Percentiles rank a stretch among this genome's conserved stretches.
Evolutionary conservation across 2,113 vertebrate species (phyloP).

Genomic region (Dasyornis broadbenti): DNA sequence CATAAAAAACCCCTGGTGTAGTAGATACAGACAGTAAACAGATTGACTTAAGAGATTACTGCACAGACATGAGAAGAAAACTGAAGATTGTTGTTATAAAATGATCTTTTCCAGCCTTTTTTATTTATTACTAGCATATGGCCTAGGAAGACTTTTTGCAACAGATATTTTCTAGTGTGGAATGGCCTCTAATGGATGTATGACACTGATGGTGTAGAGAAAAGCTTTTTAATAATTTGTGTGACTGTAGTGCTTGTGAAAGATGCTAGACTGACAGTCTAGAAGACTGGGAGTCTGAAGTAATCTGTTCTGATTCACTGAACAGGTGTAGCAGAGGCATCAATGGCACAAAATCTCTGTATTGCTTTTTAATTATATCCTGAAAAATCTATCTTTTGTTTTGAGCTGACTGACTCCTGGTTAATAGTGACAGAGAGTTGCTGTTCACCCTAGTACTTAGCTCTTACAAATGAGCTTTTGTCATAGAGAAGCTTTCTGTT

Average conservation of each 20-base stretch:
- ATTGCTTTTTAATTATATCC: not conserved
- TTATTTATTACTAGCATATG: slow-evolving; percentile 47
- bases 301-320: slow-evolving; percentile 34
- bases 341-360: not conserved
- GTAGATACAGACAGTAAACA: not conserved
- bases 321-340: not conserved
- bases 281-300: not conserved
- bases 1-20: not conserved
- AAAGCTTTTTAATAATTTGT: slow-evolving; percentile 60
- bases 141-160: slow-evolving; percentile 2
- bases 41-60: slow-evolving; percentile 16
- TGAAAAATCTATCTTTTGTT: not conserved
- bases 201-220: slow-evolving; percentile 21
- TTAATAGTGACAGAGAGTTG: not conserved
- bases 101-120: slow-evolving; percentile 28
- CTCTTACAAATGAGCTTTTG: not conserved
- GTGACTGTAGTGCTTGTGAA: slow-evolving; percentile 17
- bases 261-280: not conserved
- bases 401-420: not conserved
- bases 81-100: slow-evolving; percentile 37
- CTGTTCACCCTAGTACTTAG: not conserved
- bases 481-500: not conserved
- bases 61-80: slow-evolving; percentile 40
- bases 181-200: slow-evolving; percentile 47
- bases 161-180: slow-evolving; percentile 42